Base-by-base conservation (phyloP, 1,140 invertebrate species). In the Ostrea edulis region DNA sequence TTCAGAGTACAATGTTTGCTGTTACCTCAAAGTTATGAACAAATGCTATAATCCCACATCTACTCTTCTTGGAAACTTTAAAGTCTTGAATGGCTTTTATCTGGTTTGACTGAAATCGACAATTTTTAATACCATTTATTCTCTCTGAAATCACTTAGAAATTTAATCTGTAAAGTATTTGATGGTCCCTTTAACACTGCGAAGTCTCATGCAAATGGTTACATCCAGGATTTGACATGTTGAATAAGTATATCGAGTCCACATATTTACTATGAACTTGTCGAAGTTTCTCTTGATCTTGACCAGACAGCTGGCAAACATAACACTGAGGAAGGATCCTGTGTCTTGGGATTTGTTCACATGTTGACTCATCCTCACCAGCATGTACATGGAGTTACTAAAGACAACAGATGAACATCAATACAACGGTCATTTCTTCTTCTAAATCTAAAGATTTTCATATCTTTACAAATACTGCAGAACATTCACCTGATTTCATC, bases 251-350 rank as follows among this genome's bases (percentile, higher is more conserved):
- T 20, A 17, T 58, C 2, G 7, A 20, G 17, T 62, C 17, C n/a
- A 7, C 0, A 12, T n/a, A 93, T 94, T 92, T 92, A 95, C 96
- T 97, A 99, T 98, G 91, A 98, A 98, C 91, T 97, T 97, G 95
- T 99, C 99, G 94, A 99, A 98, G 90, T 97, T 97, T 68, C 98
- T 95, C 95, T 99, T 99, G n/a, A 98, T 97, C 95, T 98, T 97
- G 29, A 99, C 97, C 52, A 99, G 95, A 90, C 97, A 97, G 77
- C 97, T 97, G 25, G 97, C 98, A 94, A 98, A 98, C 44, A 97
- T 97, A 95, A 97, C 98, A 88, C 97, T 97, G 25, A 99, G 96
- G 94, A 97, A 99, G 89, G 98, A 98, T 90, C 98, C 98, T 44
- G 97, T 97, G 93, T 98, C 98, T 95, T 98, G 97, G 9, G 98